A percentile compares a stretch with the other conserved stretches of the same genome.
Conservation (phyloP, 2,113 vertebrate species). For the Oxyruncus cristatus region DNA sequence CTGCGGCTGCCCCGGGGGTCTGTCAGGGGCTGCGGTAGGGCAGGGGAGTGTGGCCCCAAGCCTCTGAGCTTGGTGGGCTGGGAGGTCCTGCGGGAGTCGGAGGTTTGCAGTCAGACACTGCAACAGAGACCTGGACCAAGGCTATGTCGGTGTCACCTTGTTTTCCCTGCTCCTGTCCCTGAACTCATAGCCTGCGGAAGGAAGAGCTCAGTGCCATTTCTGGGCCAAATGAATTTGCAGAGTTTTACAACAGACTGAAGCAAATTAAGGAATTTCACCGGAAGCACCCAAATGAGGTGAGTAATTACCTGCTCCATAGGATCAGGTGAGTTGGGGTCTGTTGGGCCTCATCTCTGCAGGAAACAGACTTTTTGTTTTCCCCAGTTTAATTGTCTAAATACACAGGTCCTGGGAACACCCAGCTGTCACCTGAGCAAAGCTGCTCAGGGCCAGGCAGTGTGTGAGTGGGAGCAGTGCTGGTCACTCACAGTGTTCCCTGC, state of each 20-base stretch:
- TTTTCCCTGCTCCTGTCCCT: accelerated
- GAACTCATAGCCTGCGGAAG: slow-evolving; percentile 80
- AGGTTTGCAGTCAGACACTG: background rate
- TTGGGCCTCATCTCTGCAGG: background rate
- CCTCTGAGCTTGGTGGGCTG: background rate
- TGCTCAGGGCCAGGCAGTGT: background rate
- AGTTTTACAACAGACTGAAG: slow-evolving; percentile 97
- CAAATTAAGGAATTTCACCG: slow-evolving; percentile 98
- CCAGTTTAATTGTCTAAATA: background rate
- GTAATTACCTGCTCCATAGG: accelerated
- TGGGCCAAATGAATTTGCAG: slow-evolving; percentile 95
- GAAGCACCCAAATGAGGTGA: slow-evolving; percentile 96
- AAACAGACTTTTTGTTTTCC: background rate
- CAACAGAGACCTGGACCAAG: background rate
- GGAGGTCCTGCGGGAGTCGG: accelerated
- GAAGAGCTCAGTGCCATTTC: slow-evolving; percentile 96
- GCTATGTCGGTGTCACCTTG: accelerated
- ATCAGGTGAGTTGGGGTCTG: background rate
- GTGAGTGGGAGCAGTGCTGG: background rate
- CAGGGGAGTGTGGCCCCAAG: accelerated
- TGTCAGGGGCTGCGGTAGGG: accelerated
- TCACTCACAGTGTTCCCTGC: background rate
- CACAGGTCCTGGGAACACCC: background rate
- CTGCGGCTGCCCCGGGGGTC: background rate
- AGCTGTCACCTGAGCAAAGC: background rate